Percentiles rank a stretch among this genome's conserved stretches.
Conservation (phyloP, 2,888 invertebrate species). For the Oligia fasciuncula region DNA sequence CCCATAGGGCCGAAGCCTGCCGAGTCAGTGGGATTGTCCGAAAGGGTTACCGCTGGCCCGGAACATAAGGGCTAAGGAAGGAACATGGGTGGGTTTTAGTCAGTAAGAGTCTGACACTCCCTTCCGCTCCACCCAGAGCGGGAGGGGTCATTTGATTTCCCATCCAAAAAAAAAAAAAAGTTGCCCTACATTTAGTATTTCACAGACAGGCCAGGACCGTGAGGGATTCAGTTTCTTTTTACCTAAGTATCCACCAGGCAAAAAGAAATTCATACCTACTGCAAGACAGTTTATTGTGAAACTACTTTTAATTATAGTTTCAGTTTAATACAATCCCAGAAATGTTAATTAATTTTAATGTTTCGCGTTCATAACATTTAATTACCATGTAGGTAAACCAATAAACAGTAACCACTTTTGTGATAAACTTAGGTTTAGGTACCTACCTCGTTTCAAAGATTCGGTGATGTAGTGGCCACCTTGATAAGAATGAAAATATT, state of each 20-base stretch:
- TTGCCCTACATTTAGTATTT: background rate
- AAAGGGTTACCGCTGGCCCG: too few species aligned
- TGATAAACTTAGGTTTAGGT: background rate
- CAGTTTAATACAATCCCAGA: constrained; percentile 1
- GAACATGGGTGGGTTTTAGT: too few species aligned
- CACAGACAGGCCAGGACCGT: background rate
- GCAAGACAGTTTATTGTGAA: background rate
- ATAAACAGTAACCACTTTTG: constrained; percentile 22
- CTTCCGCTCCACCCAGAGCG: too few species aligned
- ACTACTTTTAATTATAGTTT: constrained; percentile 21
- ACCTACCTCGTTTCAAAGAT: background rate
- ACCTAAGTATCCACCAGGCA: background rate
- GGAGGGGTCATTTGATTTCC: too few species aligned
- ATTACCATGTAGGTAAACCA: constrained; percentile 22
- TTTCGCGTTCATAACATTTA: constrained; percentile 18
- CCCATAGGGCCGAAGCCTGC: too few species aligned
- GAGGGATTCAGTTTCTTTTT: background rate
- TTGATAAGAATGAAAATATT: constrained; percentile 68
- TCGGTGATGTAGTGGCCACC: constrained; percentile 34
- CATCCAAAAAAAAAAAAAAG: too few species aligned
- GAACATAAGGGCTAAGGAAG: too few species aligned
- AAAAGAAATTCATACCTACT: background rate
- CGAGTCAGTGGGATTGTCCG: too few species aligned
- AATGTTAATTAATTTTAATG: constrained; percentile 43
- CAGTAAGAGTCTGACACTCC: too few species aligned